Conservation (phyloP, 1,140 invertebrate genomes). For the Zaprionus kolodkinae region DNA sequence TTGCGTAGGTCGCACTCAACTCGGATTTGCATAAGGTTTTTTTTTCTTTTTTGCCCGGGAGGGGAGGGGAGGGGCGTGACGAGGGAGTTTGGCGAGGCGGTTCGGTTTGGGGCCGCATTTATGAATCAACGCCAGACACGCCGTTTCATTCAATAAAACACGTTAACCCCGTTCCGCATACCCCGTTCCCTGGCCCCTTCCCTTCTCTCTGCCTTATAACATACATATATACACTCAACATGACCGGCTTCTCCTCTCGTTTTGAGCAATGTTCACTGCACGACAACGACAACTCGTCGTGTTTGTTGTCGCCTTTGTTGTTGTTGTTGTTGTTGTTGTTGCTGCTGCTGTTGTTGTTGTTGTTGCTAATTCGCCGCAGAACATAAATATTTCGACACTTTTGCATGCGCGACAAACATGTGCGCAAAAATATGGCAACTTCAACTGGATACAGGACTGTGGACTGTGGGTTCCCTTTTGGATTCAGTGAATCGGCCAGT, state of each 20-base stretch:
- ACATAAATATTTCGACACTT: slow-evolving; percentile 83
- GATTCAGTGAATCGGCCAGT: slow-evolving; percentile 8
- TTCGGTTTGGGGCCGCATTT: slow-evolving; percentile 58
- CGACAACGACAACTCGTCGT: slow-evolving; percentile 57
- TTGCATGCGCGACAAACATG: slow-evolving; percentile 76
- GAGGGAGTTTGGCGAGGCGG: background rate
- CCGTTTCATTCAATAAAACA: slow-evolving; percentile 83
- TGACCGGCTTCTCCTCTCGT: slow-evolving; percentile 33
- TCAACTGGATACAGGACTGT: background rate
- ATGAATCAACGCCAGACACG: slow-evolving; percentile 78
- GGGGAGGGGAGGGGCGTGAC: background rate
- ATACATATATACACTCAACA: background rate
- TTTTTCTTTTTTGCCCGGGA: background rate
- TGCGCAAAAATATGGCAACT: slow-evolving; percentile 75
- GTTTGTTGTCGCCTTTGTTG: slow-evolving; percentile 28
- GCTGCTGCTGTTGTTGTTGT: slow-evolving; percentile 31
- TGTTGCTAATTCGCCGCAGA: slow-evolving; percentile 68
- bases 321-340: slow-evolving; percentile 13
- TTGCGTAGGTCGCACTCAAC: slow-evolving; percentile 67
- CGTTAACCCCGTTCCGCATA: slow-evolving; percentile 22
- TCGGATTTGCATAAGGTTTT: slow-evolving; percentile 69
- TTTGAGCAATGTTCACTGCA: slow-evolving; percentile 77
- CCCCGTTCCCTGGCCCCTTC: background rate
- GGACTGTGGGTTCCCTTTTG: slow-evolving; percentile 22
- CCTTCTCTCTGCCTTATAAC: too few species aligned